These are phyloP conservation scores for Dysmachus trigonus DNA, from an alignment of 2,888 invertebrate species.

Conservation along the genomic window DNA sequence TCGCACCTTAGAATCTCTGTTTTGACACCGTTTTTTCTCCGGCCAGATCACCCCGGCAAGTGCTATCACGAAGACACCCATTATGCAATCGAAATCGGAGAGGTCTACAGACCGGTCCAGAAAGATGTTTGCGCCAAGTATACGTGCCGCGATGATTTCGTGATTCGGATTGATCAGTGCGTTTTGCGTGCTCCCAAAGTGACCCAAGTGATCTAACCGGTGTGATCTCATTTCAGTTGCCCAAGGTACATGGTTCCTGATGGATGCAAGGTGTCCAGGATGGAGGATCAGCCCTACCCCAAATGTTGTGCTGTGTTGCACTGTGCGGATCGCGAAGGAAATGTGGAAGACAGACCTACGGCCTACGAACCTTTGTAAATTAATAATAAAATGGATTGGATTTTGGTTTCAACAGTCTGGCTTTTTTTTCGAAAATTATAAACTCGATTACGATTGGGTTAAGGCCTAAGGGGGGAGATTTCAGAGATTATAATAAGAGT, in stretches of 20 bases:
- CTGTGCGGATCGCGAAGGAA: constrained; percentile 33
- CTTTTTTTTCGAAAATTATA: not conserved
- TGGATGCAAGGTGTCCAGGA: constrained; percentile 32
- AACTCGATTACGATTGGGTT: too few species aligned
- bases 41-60: constrained; percentile 39
- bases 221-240: not conserved
- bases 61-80: constrained; percentile 42
- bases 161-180: constrained; percentile 42
- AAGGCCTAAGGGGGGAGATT: too few species aligned
- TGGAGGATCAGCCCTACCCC: constrained; percentile 10
- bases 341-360: constrained; percentile 25
- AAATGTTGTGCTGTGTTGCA: constrained; percentile 39
- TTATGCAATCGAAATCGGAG: constrained; percentile 41
- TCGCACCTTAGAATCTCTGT: not conserved
- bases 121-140: constrained; percentile 36
- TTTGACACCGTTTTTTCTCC: not conserved
- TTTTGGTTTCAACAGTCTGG: not conserved
- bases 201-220: not conserved
- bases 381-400: not conserved
- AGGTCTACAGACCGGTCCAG: constrained; percentile 33
- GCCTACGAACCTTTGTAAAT: not conserved
- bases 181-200: not conserved
- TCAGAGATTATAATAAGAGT: too few species aligned
- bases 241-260: constrained; percentile 32
- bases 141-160: constrained; percentile 43